Base-by-base conservation (phyloP, 1,140 invertebrate species). In the Caerostris extrusa region DNA sequence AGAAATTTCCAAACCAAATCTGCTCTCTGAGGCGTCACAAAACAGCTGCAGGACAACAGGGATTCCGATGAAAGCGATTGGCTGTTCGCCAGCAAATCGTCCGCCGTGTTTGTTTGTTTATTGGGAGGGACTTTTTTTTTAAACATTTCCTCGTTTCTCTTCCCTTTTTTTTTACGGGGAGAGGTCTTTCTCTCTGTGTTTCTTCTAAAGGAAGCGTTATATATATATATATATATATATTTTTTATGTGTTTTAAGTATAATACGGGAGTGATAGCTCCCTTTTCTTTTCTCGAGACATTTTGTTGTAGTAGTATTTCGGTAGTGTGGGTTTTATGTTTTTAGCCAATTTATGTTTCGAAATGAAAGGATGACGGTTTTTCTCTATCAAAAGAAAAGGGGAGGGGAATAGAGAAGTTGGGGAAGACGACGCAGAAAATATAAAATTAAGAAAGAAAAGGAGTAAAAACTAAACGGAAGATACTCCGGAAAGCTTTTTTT, bases 61-160 rank as follows among this genome's bases (percentile, higher is more conserved):
- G 86, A 89, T 81, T 82, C 69, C 53, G 58, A 90, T 57, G 83
- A 93, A 93, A 93, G 83, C 92, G 92, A 93, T 93, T 93, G 92
- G 92, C 92, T 93, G 85, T 56, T 64, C 86, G 92, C 92, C 92
- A 93, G 69, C 92, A 89, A 93, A 93, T 93, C 85, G 92, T 34
- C 85, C 67, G 86, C 67, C 58, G 61, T 93, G 61, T 87, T 86
- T 93, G 50, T 60, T 93, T 93, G 67, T 93, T 93, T 93, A 55
- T 61, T 88, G 61, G 67, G 77, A 50, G 56, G 58, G 55, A 64
- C 53, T 64, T 50, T 50, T 50, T 50, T 57, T 88, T 61, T 55
- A 53, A 88, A 88, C 82, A 53, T 91, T 82, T 60, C 19, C 55
- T 82, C 56, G 55, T 69, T 90, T 56, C 50, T 53, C 55, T 91